Evolutionary conservation across 2,113 vertebrate species (phyloP), one percentile per base, ranked within the genome.

Genomic region (Galemys pyrenaicus): DNA sequence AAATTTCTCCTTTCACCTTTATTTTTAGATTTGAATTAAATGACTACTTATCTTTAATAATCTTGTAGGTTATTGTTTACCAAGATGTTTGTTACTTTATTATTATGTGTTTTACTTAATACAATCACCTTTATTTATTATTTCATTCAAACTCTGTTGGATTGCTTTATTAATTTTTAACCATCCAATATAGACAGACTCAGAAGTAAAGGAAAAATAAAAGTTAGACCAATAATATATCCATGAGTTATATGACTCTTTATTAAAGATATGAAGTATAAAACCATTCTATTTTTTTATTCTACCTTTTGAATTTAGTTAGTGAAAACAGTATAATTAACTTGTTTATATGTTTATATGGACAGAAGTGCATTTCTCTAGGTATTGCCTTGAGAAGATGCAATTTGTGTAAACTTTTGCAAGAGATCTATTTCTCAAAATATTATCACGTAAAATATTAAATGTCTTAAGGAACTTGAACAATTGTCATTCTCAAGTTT

Each of bases 1-100:
- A 93, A 74, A 94, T 95, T 92, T 95, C 56, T 85, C 92, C 24
- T 93, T 95, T 68, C 24, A 6, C 51, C 65, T 90, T 92, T 41
- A 81, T 78, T 95, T 86, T 68, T 60, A 70, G 26, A 79, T 89
- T 32, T 67, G 75, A 95, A 58, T 79, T 87, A 79, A 95, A 92
- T 94, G 62, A 85, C 1, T 67, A 22, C n/a, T 65, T 84, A 68
- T 92, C 90, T 94, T 90, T 60, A 2, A 15, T 94, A 93, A 82
- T 51, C 16, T 87, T 60, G 5, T 67, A 58, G 37, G 11, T 78
- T 87, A 86, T 74, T 88, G 19, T 4, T 86, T 62, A 94, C 12
- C 4, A 58, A 78, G 37, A 26, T 68, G 4, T 62, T n/a, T 78
- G 68, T 85, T 22, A 6, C 87, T 82, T n/a, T 86, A 81, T 84